phyloP scores from a whole-genome alignment of 2,797 vertebrate genomes.

The Psittacula derbiana region DNA sequence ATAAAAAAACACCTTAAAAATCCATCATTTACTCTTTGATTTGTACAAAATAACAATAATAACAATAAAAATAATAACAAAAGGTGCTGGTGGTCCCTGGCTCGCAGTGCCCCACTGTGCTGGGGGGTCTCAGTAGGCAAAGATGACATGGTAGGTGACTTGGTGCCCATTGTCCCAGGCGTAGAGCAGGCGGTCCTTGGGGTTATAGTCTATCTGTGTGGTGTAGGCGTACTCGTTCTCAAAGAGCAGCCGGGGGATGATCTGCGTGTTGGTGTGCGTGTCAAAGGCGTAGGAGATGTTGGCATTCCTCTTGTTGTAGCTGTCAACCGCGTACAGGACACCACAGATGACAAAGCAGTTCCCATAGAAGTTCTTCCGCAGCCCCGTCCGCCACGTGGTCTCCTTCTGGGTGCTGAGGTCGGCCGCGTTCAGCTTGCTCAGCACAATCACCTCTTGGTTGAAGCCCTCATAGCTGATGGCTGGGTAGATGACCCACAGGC shows the following conservation, averaged over 20 bases:
- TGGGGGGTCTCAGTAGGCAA: slow-evolving; percentile 85
- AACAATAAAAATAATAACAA: slow-evolving; percentile 72
- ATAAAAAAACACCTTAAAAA: slow-evolving; percentile 28
- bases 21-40: slow-evolving; percentile 74
- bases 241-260: slow-evolving; percentile 91
- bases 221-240: slow-evolving; percentile 92
- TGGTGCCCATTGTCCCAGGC: slow-evolving; percentile 98
- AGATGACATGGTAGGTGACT: slow-evolving; percentile 92
- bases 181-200: slow-evolving; percentile 91
- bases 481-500: slow-evolving; percentile 95
- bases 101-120: slow-evolving; percentile 34
- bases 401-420: slow-evolving; percentile 93
- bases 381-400: slow-evolving; percentile 94
- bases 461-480: slow-evolving; percentile 92
- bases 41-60: slow-evolving; percentile 81
- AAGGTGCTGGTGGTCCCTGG: slow-evolving; percentile 77
- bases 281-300: slow-evolving; percentile 96
- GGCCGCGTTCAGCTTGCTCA: slow-evolving; percentile 87
- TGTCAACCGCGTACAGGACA: slow-evolving; percentile 94
- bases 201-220: slow-evolving; percentile 97
- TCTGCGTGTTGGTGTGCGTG: slow-evolving; percentile 98
- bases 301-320: slow-evolving; percentile 86
- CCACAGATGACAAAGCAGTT: slow-evolving; percentile 97
- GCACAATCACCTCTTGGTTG: slow-evolving; percentile 90
- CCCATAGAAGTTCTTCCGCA: slow-evolving; percentile 88